Conservation (phyloP, 2,113 vertebrate genomes). For the Chitala chitala region DNA sequence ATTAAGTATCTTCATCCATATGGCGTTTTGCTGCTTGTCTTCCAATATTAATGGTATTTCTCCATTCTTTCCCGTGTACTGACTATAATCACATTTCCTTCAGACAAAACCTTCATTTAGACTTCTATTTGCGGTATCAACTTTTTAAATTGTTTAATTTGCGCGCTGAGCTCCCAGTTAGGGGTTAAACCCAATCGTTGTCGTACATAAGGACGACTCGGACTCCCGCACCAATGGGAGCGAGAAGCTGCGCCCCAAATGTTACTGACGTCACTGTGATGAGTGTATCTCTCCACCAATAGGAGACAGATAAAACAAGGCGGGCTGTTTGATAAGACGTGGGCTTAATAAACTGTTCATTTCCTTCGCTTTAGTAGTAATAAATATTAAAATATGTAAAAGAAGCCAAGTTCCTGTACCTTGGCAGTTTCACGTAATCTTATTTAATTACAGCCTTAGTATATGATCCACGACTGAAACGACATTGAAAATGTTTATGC, state of each 20-base stretch:
- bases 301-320: conserved; percentile 48
- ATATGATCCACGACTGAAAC: no score
- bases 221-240: conserved; percentile 54
- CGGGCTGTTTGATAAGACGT: conserved; percentile 64
- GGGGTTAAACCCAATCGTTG: conserved; percentile 36
- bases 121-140: conserved; percentile 28
- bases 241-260: conserved; percentile 42
- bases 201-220: conserved; percentile 58
- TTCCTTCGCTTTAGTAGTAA: conserved; percentile 16
- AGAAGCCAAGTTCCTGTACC: no score
- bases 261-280: conserved; percentile 53
- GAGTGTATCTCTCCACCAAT: conserved; percentile 56
- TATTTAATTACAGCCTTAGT: no score
- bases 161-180: conserved; percentile 58
- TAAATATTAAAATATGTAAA: conserved; percentile 7
- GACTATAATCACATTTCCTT: conserved; percentile 42
- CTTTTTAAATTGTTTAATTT: conserved; percentile 52
- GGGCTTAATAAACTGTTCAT: conserved; percentile 47
- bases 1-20: no score
- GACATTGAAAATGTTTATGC: no score
- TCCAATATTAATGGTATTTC: no score
- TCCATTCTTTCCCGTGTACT: no score
- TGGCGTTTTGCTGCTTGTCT: no score
- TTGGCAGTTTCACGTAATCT: no score
- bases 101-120: background rate